Percentiles rank a stretch among this genome's conserved stretches.
These are phyloP conservation scores for Psilopsiagon aymara DNA, from an alignment of 2,113 vertebrate species.

Conservation along the genomic window DNA sequence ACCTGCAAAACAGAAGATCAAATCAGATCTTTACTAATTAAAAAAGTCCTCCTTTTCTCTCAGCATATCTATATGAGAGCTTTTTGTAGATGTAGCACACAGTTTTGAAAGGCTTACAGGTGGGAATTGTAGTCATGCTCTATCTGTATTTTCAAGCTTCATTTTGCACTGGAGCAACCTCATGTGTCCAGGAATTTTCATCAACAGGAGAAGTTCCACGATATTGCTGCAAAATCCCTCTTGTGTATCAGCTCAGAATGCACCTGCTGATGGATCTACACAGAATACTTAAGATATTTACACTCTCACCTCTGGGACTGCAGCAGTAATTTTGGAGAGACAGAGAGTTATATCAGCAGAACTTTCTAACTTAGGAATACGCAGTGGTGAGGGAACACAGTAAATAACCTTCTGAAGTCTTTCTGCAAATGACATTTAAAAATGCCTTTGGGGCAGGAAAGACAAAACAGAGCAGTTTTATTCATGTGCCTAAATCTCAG, in stretches of 20 bases:
- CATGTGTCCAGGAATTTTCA: not conserved
- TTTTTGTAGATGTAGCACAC: not conserved
- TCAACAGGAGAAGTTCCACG: not conserved
- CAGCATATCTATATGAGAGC: not conserved
- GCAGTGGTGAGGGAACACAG: not conserved
- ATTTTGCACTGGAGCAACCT: not conserved
- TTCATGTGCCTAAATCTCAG: not conserved
- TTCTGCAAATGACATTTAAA: slow-evolving; percentile 10
- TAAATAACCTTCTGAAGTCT: not conserved
- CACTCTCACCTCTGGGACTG: not conserved
- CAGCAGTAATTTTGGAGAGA: slow-evolving; percentile 34
- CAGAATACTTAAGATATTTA: slow-evolving; percentile 24
- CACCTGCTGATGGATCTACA: slow-evolving; percentile 34
- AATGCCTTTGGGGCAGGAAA: not conserved
- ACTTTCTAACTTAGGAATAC: not conserved
- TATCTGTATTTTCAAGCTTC: not conserved
- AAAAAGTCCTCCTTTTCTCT: not conserved
- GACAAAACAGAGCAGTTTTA: not conserved
- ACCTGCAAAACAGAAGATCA: not conserved
- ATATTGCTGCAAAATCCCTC: not conserved
- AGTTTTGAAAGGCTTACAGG: not conserved
- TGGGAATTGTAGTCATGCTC: not conserved
- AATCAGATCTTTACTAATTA: not conserved
- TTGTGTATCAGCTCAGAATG: not conserved
- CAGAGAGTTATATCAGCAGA: not conserved